A percentile compares a stretch with the other conserved stretches of the same genome.
Evolutionary conservation across 2,113 vertebrate genomes (phyloP).

Genomic region (Perca fluviatilis): DNA sequence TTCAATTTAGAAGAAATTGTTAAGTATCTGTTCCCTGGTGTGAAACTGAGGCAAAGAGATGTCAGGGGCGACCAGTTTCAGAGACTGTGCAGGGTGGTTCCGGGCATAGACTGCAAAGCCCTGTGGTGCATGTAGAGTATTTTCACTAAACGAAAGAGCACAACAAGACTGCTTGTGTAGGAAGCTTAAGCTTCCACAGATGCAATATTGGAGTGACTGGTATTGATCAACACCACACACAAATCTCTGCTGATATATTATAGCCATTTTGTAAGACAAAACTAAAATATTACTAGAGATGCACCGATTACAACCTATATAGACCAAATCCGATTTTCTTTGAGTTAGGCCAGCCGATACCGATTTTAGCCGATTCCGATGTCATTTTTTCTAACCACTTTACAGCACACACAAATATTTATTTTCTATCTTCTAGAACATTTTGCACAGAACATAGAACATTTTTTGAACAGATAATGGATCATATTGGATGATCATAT

Average conservation of each 20-base stretch:
- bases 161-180: constrained; percentile 12
- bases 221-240: constrained; percentile 22
- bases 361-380: no score
- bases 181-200: constrained; percentile 11
- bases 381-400: no score
- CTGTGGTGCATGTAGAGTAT: constrained; percentile 1
- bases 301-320: no score
- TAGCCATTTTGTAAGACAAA: neutral
- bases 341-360: no score
- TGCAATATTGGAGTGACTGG: constrained; percentile 17
- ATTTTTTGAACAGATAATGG: no score
- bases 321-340: no score
- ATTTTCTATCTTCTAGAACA: no score
- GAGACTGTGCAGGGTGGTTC: neutral
- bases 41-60: constrained; percentile 17
- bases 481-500: no score
- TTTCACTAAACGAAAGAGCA: constrained; percentile 15
- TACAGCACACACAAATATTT: no score
- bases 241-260: constrained; percentile 7
- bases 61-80: neutral
- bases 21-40: constrained; percentile 4
- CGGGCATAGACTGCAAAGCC: constrained; percentile 10
- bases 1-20: constrained; percentile 33
- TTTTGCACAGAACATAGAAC: no score
- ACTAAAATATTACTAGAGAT: constrained; percentile 8